phyloP scores from a whole-genome alignment of 2,888 invertebrate species.

The Raillietiella orientalis region DNA sequence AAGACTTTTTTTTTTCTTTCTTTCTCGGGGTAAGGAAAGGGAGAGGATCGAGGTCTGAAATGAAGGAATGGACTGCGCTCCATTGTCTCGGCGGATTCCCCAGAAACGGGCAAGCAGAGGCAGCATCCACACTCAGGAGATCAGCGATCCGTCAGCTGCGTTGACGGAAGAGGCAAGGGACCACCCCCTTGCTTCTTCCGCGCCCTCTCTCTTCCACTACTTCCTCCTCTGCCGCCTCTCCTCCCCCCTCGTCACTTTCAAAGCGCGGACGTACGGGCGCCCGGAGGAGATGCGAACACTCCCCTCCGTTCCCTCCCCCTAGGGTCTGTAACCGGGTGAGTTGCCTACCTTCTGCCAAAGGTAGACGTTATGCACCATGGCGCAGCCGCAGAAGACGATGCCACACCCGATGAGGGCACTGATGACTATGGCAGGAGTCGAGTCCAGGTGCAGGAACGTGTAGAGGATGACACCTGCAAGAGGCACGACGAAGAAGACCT shows the following conservation, averaged over 20 bases:
- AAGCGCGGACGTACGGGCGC: neutral
- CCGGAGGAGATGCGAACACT: no score
- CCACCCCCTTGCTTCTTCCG: neutral
- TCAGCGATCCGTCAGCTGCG: slow-evolving; percentile 3
- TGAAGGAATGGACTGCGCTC: slow-evolving; percentile 33
- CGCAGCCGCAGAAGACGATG: slow-evolving; percentile 64
- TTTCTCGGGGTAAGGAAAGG: no score
- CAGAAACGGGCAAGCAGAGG: slow-evolving; percentile 1
- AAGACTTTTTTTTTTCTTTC: no score
- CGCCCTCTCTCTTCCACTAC: neutral
- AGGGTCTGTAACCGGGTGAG: no score
- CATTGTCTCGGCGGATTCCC: neutral
- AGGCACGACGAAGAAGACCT: slow-evolving; percentile 2
- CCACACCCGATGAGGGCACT: slow-evolving; percentile 67
- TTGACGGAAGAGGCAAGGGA: neutral
- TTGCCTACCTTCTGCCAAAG: slow-evolving; percentile 53
- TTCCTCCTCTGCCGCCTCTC: neutral
- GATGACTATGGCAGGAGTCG: slow-evolving; percentile 64
- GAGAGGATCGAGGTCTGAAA: no score
- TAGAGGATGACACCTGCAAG: slow-evolving; percentile 52
- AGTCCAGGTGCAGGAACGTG: slow-evolving; percentile 68
- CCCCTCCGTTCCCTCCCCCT: no score
- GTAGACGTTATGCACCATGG: slow-evolving; percentile 78
- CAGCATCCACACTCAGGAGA: neutral
- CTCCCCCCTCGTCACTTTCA: neutral